phyloP scores from a whole-genome alignment of 2,888 invertebrate species.

The Heteropelma amictum region DNA sequence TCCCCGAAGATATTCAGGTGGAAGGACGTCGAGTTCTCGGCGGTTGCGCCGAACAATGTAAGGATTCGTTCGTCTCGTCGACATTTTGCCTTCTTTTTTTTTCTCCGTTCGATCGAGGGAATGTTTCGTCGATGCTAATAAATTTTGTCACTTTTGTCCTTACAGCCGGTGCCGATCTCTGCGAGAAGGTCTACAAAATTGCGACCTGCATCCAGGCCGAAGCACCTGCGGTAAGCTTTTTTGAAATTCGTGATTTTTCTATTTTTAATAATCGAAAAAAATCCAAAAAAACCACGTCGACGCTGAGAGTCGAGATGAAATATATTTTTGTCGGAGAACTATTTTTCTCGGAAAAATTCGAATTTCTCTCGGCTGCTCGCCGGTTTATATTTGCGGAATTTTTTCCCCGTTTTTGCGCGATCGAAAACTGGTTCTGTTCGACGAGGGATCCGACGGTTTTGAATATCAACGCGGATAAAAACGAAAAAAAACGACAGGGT shows the following conservation, averaged over 20 bases:
- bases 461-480: constrained; percentile 29
- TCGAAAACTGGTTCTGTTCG: constrained; percentile 40
- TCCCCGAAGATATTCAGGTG: constrained; percentile 66
- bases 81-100: not conserved
- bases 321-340: not conserved
- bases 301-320: no score
- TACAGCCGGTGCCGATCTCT: constrained; percentile 66
- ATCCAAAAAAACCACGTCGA: not conserved
- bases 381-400: no score
- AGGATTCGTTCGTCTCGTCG: not conserved
- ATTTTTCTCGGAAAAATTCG: no score
- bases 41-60: constrained; percentile 64
- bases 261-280: not conserved
- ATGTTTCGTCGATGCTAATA: not conserved
- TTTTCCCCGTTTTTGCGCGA: not conserved
- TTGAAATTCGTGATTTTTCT: no score
- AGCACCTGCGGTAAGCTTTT: constrained; percentile 69
- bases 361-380: no score
- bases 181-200: constrained; percentile 68
- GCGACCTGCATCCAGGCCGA: constrained; percentile 65
- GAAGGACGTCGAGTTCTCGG: constrained; percentile 57
- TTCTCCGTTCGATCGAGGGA: not conserved
- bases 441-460: constrained; percentile 39
- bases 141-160: constrained; percentile 3
- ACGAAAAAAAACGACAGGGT: not conserved